Base-by-base conservation (phyloP, 92 coral and sea anemone species). In the Scolanthus callimorphus region DNA sequence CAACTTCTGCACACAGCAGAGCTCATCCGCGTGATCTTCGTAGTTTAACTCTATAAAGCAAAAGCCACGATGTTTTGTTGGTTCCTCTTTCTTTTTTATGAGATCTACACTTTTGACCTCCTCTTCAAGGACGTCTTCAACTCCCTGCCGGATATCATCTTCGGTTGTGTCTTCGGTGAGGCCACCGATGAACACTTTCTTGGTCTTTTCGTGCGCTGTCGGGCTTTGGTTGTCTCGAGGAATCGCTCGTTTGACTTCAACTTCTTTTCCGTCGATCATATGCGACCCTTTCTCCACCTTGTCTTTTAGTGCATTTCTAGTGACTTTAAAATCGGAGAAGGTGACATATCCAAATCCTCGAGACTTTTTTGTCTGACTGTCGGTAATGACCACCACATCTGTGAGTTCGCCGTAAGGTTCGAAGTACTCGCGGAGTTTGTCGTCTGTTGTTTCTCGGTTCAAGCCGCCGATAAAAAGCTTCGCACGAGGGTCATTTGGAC, bases 301-400 rank as follows among this genome's bases (percentile, higher is more conserved):
- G 44, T 57, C 79, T 27, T 43, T 41, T 11, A 88, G 67, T 19
- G 82, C 82, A 22, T 69, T 46, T 30, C 70, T 69, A 2, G 95
- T 71, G 17, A 65, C 57, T 31, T 39, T 52, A 11, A 62, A 49
- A 55, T 77, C 80, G 23, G 55, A 55, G 41, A 67, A 88, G 12
- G 97, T 91, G 0, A 91, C 97, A 57, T 88, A 91, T 10, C 97
- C 97, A 65, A 91, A 91, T 17, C 97, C 96, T 57, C 97, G 66
- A 17, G 97, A 91, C 1, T 57, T 49, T n/a, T 49, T 87, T 82
- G 3, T 77, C 51, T 2, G 17, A 11, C 55, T 15, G 25, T 86
- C 95, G 26, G 76, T 60, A 25, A 86, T 77, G 2, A 86, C 90
- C 25, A 86, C 95, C 49, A 77, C 70, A 65, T 86, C 95, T 21